These are phyloP conservation scores for Aphidoletes aphidimyza DNA, from an alignment of 2,888 invertebrate genomes.

Conservation along the genomic window DNA sequence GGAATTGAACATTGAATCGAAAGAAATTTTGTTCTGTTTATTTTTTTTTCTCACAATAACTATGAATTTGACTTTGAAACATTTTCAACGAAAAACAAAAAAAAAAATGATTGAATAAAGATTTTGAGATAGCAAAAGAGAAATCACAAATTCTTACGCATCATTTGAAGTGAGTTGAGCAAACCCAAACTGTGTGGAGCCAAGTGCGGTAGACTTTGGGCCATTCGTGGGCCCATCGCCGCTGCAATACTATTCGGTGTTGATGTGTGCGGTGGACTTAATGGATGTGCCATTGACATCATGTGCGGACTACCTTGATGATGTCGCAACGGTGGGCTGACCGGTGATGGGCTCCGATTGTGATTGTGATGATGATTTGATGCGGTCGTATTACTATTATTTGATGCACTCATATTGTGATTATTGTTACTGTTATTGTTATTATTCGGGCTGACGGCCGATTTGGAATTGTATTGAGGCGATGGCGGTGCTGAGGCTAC, in stretches of 20 bases:
- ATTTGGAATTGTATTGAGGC: slow-evolving; percentile 65
- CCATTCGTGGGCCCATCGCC: slow-evolving; percentile 71
- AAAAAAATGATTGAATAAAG: neutral
- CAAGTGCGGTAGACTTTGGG: slow-evolving; percentile 77
- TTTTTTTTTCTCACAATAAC: no score
- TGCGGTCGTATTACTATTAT: slow-evolving; percentile 61
- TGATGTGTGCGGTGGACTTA: slow-evolving; percentile 75
- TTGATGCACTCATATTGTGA: slow-evolving; percentile 60
- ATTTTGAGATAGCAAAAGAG: neutral
- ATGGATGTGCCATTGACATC: slow-evolving; percentile 71
- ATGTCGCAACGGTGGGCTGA: slow-evolving; percentile 63
- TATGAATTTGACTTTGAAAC: no score
- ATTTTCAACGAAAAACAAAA: neutral
- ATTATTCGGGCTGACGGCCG: slow-evolving; percentile 67
- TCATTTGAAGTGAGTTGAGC: slow-evolving; percentile 81
- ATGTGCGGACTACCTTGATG: slow-evolving; percentile 64
- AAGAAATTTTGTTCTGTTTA: no score
- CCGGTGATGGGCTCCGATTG: slow-evolving; percentile 62
- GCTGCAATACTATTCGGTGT: slow-evolving; percentile 65
- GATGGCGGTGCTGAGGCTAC: slow-evolving; percentile 67
- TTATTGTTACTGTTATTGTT: slow-evolving; percentile 62
- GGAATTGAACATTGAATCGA: no score
- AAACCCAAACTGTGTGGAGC: slow-evolving; percentile 86
- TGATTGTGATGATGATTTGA: slow-evolving; percentile 61
- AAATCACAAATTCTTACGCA: slow-evolving; percentile 64